These are phyloP conservation scores for Hedya salicella DNA, from an alignment of 2,888 invertebrate genomes.

Conservation along the genomic window DNA sequence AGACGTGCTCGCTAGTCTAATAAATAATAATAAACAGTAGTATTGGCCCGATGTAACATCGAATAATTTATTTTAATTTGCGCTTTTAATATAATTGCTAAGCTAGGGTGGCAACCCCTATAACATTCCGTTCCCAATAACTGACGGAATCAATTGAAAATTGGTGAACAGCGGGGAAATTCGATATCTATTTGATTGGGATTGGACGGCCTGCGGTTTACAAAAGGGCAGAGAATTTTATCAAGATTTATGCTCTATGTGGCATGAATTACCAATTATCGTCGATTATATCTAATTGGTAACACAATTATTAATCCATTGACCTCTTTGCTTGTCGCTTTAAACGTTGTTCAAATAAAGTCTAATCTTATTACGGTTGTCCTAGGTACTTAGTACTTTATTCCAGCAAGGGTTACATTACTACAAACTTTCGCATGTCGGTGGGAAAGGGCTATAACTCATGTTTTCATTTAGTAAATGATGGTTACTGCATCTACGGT, in stretches of 20 bases:
- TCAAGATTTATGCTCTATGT: conserved; percentile 37
- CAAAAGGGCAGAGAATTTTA: conserved; percentile 21
- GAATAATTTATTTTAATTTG: no score
- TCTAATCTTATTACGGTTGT: conserved; percentile 59
- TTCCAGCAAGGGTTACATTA: neutral
- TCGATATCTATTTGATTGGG: conserved; percentile 12
- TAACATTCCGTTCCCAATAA: neutral
- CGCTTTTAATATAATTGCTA: no score
- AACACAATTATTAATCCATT: conserved; percentile 72
- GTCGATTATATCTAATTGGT: conserved; percentile 50
- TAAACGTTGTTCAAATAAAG: conserved; percentile 52
- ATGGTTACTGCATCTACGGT: neutral
- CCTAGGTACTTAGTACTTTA: conserved; percentile 45
- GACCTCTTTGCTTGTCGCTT: conserved; percentile 61
- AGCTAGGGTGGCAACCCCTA: no score
- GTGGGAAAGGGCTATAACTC: neutral
- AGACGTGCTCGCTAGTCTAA: no score
- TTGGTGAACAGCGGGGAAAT: neutral
- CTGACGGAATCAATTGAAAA: neutral
- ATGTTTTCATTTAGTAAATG: neutral
- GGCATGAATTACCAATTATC: conserved; percentile 38
- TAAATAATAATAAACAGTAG: no score
- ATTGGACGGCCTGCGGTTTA: neutral
- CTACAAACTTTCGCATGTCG: conserved; percentile 14
- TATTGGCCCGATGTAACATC: no score